phyloP scores from a whole-genome alignment of 2,888 invertebrate genomes.

The Stenoptilia bipunctidactyla region DNA sequence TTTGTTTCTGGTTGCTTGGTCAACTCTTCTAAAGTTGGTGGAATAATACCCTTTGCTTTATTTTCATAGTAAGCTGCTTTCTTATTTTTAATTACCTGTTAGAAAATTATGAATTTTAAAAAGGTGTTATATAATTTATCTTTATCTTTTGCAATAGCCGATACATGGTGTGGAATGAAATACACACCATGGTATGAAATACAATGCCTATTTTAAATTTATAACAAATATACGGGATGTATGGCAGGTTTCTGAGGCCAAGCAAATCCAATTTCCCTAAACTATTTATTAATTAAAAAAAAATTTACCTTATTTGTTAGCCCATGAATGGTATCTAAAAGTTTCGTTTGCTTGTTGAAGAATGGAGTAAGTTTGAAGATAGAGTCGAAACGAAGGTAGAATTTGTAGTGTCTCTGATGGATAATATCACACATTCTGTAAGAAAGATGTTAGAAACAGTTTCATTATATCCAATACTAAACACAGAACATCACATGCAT shows the following conservation, averaged over 20 bases:
- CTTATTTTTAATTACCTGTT: conserved; percentile 74
- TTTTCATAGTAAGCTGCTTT: conserved; percentile 70
- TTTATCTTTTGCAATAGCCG: too few relatives aligned
- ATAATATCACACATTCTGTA: conserved; percentile 83
- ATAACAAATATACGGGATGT: too few relatives aligned
- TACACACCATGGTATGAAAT: too few relatives aligned
- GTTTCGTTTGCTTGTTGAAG: conserved; percentile 75
- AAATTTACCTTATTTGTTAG: conserved; percentile 77
- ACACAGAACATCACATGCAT: too few relatives aligned
- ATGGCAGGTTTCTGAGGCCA: too few relatives aligned
- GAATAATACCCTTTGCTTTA: conserved; percentile 52
- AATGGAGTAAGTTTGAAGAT: conserved; percentile 79
- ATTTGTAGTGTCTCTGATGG: conserved; percentile 81
- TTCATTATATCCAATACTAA: too few relatives aligned
- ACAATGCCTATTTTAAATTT: too few relatives aligned
- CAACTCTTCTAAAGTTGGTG: conserved; percentile 47
- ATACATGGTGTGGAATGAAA: too few relatives aligned
- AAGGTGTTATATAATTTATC: too few relatives aligned
- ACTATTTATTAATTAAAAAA: neutral
- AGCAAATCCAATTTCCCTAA: too few relatives aligned
- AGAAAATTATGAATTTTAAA: too few relatives aligned
- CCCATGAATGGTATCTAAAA: conserved; percentile 80
- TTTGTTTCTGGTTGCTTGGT: conserved; percentile 30
- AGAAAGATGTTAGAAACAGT: too few relatives aligned
- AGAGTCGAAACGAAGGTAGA: conserved; percentile 79